Percentiles rank a stretch among this genome's conserved stretches.
These are phyloP conservation scores for Dipus sagitta DNA, from an alignment of 2,797 vertebrate genomes.

Conservation along the genomic window DNA sequence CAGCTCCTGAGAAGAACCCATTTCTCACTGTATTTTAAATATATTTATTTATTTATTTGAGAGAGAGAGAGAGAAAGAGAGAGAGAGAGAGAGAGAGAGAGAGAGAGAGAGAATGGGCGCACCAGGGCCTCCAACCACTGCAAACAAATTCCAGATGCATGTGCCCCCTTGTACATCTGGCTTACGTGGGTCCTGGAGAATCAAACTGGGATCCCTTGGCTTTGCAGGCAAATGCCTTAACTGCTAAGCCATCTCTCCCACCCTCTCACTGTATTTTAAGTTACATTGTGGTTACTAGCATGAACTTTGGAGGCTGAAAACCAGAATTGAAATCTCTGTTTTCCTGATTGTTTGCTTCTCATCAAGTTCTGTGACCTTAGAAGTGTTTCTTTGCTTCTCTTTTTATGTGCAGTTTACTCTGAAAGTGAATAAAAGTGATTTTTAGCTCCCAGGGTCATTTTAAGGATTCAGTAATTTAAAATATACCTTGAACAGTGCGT, in stretches of 20 bases:
- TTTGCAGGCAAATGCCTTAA: no score
- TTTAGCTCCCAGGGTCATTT: background rate
- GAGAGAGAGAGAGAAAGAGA: no score
- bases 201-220: no score
- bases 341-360: background rate
- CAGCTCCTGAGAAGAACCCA: background rate
- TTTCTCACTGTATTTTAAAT: background rate
- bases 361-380: background rate
- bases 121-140: no score
- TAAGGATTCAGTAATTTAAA: conserved; percentile 32
- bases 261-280: background rate
- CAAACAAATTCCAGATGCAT: no score
- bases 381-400: background rate
- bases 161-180: no score
- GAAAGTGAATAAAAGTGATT: background rate
- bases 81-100: no score
- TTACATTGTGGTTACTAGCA: background rate
- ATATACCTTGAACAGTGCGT: background rate
- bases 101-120: no score
- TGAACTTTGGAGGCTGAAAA: background rate
- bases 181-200: no score
- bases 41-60: no score
- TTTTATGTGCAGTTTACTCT: background rate
- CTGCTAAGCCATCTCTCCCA: no score
- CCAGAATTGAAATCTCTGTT: background rate